These are phyloP conservation scores for Scaptomyza parva DNA, from an alignment of 2,888 invertebrate species.

Conservation along the genomic window DNA sequence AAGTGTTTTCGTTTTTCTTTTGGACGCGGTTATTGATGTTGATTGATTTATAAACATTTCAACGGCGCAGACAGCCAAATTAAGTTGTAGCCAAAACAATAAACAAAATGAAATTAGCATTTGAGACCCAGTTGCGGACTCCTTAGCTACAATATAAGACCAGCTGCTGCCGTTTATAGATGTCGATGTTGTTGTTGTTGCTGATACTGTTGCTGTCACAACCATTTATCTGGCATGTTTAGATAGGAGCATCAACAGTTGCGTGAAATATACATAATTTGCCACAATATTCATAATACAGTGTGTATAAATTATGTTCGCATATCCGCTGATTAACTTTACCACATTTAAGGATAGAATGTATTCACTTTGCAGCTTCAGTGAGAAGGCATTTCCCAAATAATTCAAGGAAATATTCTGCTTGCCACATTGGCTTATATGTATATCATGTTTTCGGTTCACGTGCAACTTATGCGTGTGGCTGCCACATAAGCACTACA, in stretches of 20 bases:
- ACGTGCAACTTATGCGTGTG: slow-evolving; percentile 7
- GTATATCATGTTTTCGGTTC: slow-evolving; percentile 4
- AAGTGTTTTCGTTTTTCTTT: slow-evolving; percentile 36
- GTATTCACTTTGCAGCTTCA: slow-evolving; percentile 45
- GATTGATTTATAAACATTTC: slow-evolving; percentile 82
- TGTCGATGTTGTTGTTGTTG: neutral
- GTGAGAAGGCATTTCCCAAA: slow-evolving; percentile 59
- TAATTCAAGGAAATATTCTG: slow-evolving; percentile 68
- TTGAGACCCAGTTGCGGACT: slow-evolving; percentile 33
- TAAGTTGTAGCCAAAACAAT: slow-evolving; percentile 76
- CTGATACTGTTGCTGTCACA: slow-evolving; percentile 62
- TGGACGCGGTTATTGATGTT: slow-evolving; percentile 67
- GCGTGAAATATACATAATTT: slow-evolving; percentile 57
- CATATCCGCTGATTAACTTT: slow-evolving; percentile 61
- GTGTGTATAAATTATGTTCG: slow-evolving; percentile 41
- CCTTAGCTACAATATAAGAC: neutral
- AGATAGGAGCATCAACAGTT: slow-evolving; percentile 18
- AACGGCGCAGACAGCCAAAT: slow-evolving; percentile 59
- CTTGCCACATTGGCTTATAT: slow-evolving; percentile 43
- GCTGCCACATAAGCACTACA: slow-evolving; percentile 16
- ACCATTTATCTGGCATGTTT: slow-evolving; percentile 34
- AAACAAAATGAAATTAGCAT: slow-evolving; percentile 79
- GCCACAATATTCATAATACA: slow-evolving; percentile 68
- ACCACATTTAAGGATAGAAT: slow-evolving; percentile 18
- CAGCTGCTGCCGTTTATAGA: slow-evolving; percentile 9